Evolutionary conservation across 2,888 invertebrate genomes (phyloP).

Genomic region (Atethmia centrago): DNA sequence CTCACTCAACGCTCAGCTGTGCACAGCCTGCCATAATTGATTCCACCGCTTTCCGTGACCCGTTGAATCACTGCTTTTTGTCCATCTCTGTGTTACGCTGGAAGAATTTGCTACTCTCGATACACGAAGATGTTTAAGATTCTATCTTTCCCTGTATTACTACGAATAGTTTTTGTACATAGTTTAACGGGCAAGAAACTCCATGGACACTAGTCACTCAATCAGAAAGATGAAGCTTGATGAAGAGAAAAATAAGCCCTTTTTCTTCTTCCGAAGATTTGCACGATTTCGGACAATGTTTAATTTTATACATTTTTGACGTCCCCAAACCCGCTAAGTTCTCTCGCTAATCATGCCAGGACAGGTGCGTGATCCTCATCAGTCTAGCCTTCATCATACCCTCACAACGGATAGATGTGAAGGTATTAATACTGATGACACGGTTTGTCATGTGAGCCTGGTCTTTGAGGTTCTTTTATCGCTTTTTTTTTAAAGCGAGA

Average conservation of each 20-base stretch:
- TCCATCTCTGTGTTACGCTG: slow-evolving; percentile 26
- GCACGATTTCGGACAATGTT: no score
- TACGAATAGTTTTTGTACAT: background rate
- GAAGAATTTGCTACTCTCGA: background rate
- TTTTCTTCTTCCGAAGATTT: no score
- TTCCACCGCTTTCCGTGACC: slow-evolving; percentile 44
- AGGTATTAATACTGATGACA: slow-evolving; percentile 42
- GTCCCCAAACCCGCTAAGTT: slow-evolving; percentile 12
- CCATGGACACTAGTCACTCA: no score
- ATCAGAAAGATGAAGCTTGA: no score
- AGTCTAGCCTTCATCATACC: slow-evolving; percentile 2
- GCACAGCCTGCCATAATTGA: slow-evolving; percentile 61
- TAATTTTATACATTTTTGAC: background rate
- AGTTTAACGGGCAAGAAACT: no score
- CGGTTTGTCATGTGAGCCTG: background rate
- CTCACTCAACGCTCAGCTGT: slow-evolving; percentile 65
- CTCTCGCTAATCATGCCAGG: slow-evolving; percentile 9
- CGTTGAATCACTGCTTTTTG: slow-evolving; percentile 49
- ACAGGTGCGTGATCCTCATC: slow-evolving; percentile 49
- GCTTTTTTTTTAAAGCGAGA: background rate
- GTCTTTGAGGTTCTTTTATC: background rate
- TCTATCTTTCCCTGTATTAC: background rate
- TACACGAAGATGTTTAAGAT: background rate
- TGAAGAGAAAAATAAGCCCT: no score
- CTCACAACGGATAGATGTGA: slow-evolving; percentile 8